Evolutionary conservation across 2,113 vertebrate genomes (phyloP), one percentile per base, ranked within the genome.

Genomic region (Dicrurus megarhynchus): DNA sequence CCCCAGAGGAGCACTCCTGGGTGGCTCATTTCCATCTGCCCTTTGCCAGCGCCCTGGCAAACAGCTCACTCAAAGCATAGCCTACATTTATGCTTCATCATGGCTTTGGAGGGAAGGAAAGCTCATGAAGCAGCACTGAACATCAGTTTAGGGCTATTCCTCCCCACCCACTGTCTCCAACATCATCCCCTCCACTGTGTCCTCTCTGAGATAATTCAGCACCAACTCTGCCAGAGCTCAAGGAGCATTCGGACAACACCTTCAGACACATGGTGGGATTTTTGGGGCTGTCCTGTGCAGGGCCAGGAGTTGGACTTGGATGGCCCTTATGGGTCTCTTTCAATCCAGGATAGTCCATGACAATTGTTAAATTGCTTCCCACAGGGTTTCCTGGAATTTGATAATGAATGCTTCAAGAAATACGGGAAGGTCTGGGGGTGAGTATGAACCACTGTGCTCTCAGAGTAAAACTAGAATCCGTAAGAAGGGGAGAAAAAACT

Each of bases 391-490:
- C 0, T 93, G n/a, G 15, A 67, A 0, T 99, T 98, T 95, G 98
- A 99, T 64, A 69, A 0, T 0, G 70, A 95, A 26, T 99, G 99
- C 79, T 97, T 96, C 13, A 41, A 96, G 57, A 99, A 98, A 87
- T 99, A 98, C 1, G 99, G 99, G 75, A 98, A 97, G 33, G 2
- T 98, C 30, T 99, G 99, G 99, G 98, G 99, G 99, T 99, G 71
- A 98, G 98, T 97, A 67, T 3, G 37, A 84, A 64, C 7, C 32
- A 26, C 16, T 52, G 44, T 71, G n/a, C 71, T 39, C 23, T 11
- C 21, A 33, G 23, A 27, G 6, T 30, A 32, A 80, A 84, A 65
- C 6, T 7, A 59, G 26, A 67, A 86, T 39, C 28, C 21, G 3
- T 21, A 44, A 3, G 47, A 68, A 89, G 16, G 19, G 37, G 18